Conservation (phyloP, 2,113 vertebrate species). For the Podarcis muralis region DNA sequence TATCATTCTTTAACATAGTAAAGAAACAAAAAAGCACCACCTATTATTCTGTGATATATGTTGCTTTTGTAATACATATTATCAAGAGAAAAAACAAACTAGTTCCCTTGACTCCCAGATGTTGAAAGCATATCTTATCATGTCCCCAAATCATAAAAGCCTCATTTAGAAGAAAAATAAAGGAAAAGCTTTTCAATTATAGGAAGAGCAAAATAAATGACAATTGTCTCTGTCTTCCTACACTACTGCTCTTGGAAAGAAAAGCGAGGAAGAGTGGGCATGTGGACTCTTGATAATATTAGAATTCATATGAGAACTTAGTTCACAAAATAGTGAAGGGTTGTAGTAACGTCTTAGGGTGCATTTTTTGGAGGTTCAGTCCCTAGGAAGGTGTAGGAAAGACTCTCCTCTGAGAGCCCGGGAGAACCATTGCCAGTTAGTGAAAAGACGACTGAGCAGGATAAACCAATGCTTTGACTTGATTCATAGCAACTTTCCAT, state of each 20-base stretch:
- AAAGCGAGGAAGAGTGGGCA: slow-evolving; percentile 9
- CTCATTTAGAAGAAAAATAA: slow-evolving; percentile 49
- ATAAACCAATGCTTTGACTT: background rate
- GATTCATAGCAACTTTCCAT: too few relatives aligned
- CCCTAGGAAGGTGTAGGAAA: background rate
- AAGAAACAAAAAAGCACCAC: slow-evolving; percentile 50
- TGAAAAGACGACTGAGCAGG: background rate
- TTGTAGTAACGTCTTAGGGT: background rate
- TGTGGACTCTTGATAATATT: slow-evolving; percentile 37
- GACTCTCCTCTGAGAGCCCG: background rate
- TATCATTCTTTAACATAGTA: slow-evolving; percentile 65
- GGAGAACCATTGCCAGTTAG: background rate
- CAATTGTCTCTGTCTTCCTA: slow-evolving; percentile 55
- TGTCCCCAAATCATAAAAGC: slow-evolving; percentile 64
- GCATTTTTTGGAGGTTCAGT: background rate
- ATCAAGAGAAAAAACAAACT: slow-evolving; percentile 54
- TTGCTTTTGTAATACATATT: slow-evolving; percentile 60
- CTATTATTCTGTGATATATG: slow-evolving; percentile 47
- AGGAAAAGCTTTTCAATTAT: slow-evolving; percentile 47
- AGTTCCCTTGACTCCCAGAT: slow-evolving; percentile 46
- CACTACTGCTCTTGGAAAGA: slow-evolving; percentile 25
- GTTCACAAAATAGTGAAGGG: slow-evolving; percentile 27
- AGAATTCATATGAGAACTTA: slow-evolving; percentile 41
- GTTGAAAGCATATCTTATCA: slow-evolving; percentile 61
- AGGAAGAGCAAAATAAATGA: slow-evolving; percentile 55